Evolutionary conservation across 2,113 vertebrate genomes (phyloP).

Genomic region (Grammomys surdaster): DNA sequence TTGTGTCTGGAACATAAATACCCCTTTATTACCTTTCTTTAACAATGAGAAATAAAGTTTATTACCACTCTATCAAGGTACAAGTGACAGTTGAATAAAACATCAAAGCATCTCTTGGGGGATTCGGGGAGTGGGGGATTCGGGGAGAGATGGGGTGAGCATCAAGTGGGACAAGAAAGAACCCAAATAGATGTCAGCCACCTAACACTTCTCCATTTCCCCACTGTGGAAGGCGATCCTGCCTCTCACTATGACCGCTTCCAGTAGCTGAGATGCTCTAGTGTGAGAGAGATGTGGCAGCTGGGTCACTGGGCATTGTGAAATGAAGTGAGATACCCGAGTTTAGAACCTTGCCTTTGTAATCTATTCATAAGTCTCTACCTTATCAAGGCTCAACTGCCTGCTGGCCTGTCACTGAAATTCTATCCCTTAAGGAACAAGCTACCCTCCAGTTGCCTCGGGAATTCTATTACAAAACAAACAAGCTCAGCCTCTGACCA

Average conservation of each 20-base stretch:
- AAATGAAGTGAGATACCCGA: neutral
- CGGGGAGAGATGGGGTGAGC: neutral
- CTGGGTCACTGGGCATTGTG: neutral
- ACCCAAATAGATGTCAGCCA: too few species aligned
- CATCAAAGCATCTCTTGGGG: neutral
- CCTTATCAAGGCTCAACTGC: neutral
- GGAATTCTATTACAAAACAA: neutral
- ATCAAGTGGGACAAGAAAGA: neutral
- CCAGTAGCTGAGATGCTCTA: neutral
- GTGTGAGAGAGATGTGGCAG: too few species aligned
- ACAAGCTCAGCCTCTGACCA: neutral
- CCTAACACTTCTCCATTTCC: neutral
- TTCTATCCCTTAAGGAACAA: neutral
- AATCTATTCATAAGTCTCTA: neutral
- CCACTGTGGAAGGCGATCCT: neutral
- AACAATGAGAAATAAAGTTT: neutral
- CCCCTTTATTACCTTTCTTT: neutral
- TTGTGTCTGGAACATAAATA: slow-evolving; percentile 23
- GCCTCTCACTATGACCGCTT: neutral
- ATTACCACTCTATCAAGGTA: slow-evolving; percentile 29
- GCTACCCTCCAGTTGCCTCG: neutral
- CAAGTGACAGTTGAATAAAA: neutral
- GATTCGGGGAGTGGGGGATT: neutral
- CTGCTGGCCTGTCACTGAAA: neutral
- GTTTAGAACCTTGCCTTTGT: neutral